Base-by-base conservation (phyloP, 2,888 invertebrate genomes). In the Troglohyphantes excavatus region DNA sequence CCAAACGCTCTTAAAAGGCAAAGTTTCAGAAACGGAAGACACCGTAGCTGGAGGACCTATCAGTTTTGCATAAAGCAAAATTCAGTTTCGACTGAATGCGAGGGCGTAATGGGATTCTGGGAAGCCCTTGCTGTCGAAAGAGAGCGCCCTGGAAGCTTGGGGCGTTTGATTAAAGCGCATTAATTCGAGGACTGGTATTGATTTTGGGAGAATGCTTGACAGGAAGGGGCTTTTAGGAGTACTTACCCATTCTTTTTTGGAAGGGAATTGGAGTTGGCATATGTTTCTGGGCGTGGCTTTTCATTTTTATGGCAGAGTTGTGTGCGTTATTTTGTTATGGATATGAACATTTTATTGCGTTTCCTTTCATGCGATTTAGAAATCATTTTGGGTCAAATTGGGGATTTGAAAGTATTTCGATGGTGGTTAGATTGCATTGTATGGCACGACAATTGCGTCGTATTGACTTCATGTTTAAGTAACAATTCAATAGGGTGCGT, bases 101-200 rank as follows among this genome's bases (percentile, higher is more conserved):
- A 72, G 72, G n/a, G 9, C 1, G 61, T 75, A 75, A 75, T 75
- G 75, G 75, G 75, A 75, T 33, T 75, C 39, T 33, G 9, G 19
- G 39, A 19, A 19, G 39, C 19, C 33, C 33, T 39, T 17, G 23
- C 17, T 26, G 46, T 46, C 46, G 59, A 59, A 75, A 59, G 61
- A 61, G 61, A 9, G 7, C 53, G 59, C n/a, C n/a, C n/a, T 53
- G 17, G 5, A 53, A 13, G 75, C 75, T 75, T 21, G 59, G 19
- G 75, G 75, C 61, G 75, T 33, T 75, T 75, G 75, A 75, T 75
- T 75, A 75, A 33, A 61, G 33, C 75, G 75, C 75, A 75, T 75
- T 75, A 75, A 75, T 75, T 75, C 61, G 75, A 75, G 59, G 75
- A 75, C 59, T 75, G 75, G 75, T 75, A 75, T 75, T 75, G 75